These are phyloP conservation scores for Aradus depressus DNA, from an alignment of 2,888 invertebrate species.

Conservation along the genomic window DNA sequence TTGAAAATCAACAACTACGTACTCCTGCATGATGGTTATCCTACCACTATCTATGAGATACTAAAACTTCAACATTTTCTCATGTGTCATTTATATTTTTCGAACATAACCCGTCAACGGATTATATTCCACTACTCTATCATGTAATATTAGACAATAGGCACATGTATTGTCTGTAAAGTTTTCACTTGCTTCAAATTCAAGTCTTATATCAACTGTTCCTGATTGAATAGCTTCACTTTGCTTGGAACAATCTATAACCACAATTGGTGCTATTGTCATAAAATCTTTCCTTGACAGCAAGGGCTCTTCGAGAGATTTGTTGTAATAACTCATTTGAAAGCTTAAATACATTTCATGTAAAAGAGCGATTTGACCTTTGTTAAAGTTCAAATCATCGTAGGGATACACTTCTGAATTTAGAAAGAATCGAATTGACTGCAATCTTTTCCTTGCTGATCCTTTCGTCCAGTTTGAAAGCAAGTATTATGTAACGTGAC, in stretches of 20 bases:
- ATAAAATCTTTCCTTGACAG: constrained; percentile 1
- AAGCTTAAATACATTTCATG: not conserved
- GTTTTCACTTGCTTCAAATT: constrained; percentile 3
- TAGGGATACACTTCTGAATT: constrained; percentile 36
- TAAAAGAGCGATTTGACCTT: constrained; percentile 28
- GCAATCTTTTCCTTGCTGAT: constrained; percentile 28
- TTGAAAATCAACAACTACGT: too few relatives aligned
- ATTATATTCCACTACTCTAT: not conserved
- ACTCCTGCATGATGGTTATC: too few relatives aligned
- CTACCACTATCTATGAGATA: too few relatives aligned
- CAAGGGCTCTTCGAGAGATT: constrained; percentile 32
- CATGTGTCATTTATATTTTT: too few relatives aligned
- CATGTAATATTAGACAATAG: constrained; percentile 13
- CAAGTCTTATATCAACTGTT: constrained; percentile 6
- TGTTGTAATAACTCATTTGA: constrained; percentile 18
- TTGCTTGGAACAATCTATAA: constrained; percentile 9
- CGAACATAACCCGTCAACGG: not conserved
- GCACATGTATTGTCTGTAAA: constrained; percentile 13
- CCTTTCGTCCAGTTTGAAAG: constrained; percentile 36
- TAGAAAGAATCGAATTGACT: constrained; percentile 32
- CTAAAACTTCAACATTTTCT: too few relatives aligned
- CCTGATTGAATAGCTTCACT: not conserved
- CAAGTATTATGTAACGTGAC: constrained; percentile 36
- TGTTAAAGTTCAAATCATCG: constrained; percentile 32
- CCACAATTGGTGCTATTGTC: not conserved